Conservation (phyloP, 2,113 vertebrate species). For the Paraplagusia blochii region DNA sequence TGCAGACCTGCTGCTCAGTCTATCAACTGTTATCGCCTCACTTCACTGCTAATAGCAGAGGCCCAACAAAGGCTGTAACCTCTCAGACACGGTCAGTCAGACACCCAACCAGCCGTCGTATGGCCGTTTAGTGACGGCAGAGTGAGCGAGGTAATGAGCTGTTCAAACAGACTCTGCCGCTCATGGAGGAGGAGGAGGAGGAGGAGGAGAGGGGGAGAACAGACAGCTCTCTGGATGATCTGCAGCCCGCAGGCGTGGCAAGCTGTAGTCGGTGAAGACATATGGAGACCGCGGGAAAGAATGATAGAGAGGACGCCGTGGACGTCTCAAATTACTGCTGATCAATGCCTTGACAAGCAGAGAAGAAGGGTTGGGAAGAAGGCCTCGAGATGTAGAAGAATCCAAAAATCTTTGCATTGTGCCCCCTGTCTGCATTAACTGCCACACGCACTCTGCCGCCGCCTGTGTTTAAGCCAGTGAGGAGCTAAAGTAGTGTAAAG, state of each 20-base stretch:
- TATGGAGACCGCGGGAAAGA: slow-evolving; percentile 24
- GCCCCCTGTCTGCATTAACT: slow-evolving; percentile 33
- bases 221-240: slow-evolving; percentile 10
- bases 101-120: slow-evolving; percentile 64
- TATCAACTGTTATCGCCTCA: slow-evolving; percentile 1
- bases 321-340: slow-evolving; percentile 28
- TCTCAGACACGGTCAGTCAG: slow-evolving; percentile 59
- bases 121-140: slow-evolving; percentile 59
- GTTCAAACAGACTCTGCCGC: slow-evolving; percentile 50
- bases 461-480: slow-evolving; percentile 57
- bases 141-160: slow-evolving; percentile 56
- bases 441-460: slow-evolving; percentile 13
- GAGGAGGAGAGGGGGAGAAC: slow-evolving; percentile 5
- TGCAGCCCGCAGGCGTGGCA: slow-evolving; percentile 20
- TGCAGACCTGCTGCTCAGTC: background rate
- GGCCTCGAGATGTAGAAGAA: slow-evolving; percentile 41
- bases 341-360: slow-evolving; percentile 47
- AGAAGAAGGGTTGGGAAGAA: slow-evolving; percentile 6
- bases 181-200: slow-evolving; percentile 41
- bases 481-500: slow-evolving; percentile 65
- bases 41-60: slow-evolving; percentile 19
- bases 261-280: slow-evolving; percentile 35
- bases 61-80: slow-evolving; percentile 21
- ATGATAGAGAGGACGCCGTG: slow-evolving; percentile 34
- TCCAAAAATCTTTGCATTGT: slow-evolving; percentile 44